Conservation (phyloP, 2,113 vertebrate genomes). For the Xyliphius kryptos region DNA sequence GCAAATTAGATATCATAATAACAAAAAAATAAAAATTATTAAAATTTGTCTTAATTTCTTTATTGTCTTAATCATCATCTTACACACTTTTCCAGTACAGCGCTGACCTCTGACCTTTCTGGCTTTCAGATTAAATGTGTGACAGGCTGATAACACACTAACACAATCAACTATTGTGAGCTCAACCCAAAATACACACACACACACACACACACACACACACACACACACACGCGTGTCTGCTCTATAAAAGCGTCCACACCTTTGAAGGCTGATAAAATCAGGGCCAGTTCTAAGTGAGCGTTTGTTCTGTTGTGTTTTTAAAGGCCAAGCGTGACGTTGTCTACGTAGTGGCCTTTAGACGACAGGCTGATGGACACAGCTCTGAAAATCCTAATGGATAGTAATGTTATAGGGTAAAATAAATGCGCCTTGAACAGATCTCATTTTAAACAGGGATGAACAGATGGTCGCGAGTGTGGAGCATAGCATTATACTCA, state of each 20-base stretch:
- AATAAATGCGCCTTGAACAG: background rate
- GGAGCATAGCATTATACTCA: background rate
- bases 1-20: too few species aligned
- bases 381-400: background rate
- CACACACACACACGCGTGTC: background rate
- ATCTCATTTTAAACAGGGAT: background rate
- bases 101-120: slow-evolving; percentile 14
- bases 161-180: slow-evolving; percentile 29
- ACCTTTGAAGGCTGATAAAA: slow-evolving; percentile 18
- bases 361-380: background rate
- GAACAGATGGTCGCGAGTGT: background rate
- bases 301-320: slow-evolving; percentile 25
- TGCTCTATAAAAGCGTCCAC: slow-evolving; percentile 20
- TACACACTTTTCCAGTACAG: too few species aligned
- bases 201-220: background rate
- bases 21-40: too few species aligned
- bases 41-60: too few species aligned
- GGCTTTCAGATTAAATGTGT: background rate
- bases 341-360: background rate
- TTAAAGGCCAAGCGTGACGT: slow-evolving; percentile 17
- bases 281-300: slow-evolving; percentile 8
- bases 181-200: too few species aligned
- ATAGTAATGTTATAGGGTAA: background rate
- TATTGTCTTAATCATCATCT: too few species aligned
- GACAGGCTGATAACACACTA: slow-evolving; percentile 2